A percentile compares a stretch with the other conserved stretches of the same genome.
Conservation (phyloP, 2,113 vertebrate genomes). For the Furnarius figulus region DNA sequence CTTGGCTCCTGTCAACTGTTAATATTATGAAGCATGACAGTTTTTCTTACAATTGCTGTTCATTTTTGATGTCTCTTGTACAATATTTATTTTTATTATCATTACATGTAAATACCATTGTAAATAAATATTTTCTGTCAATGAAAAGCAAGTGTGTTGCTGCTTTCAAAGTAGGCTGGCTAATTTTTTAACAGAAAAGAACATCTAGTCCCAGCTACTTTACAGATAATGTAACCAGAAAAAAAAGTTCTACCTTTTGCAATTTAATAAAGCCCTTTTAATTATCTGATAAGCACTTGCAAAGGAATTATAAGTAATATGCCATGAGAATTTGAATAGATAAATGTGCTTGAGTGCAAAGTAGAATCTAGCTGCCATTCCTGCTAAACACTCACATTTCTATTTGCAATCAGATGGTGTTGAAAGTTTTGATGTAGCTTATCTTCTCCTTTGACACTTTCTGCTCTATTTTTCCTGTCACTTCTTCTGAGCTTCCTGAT, state of each 20-base stretch:
- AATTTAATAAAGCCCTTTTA: not conserved
- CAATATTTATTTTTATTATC: not conserved
- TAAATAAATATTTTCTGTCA: slow-evolving; percentile 54
- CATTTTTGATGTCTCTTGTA: slow-evolving; percentile 22
- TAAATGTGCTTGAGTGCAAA: not conserved
- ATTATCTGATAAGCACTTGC: not conserved
- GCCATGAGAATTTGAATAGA: not conserved
- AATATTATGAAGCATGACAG: not conserved
- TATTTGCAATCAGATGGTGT: not conserved
- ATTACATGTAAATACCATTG: slow-evolving; percentile 34
- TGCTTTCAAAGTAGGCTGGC: slow-evolving; percentile 58
- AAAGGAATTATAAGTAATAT: not conserved
- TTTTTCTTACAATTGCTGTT: slow-evolving; percentile 7
- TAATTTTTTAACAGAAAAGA: slow-evolving; percentile 1
- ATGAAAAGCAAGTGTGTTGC: slow-evolving; percentile 57
- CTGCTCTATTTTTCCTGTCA: not conserved
- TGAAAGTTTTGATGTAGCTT: not conserved
- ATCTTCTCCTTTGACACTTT: not conserved
- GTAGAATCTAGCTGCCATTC: not conserved
- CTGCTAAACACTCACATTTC: not conserved
- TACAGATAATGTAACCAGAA: not conserved
- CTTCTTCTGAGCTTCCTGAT: not conserved
- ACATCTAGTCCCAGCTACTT: not conserved
- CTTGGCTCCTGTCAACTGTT: not conserved
- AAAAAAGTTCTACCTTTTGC: not conserved